These are phyloP conservation scores for Thamnophis sirtalis DNA, from an alignment of 2,113 vertebrate species.

Conservation along the genomic window DNA sequence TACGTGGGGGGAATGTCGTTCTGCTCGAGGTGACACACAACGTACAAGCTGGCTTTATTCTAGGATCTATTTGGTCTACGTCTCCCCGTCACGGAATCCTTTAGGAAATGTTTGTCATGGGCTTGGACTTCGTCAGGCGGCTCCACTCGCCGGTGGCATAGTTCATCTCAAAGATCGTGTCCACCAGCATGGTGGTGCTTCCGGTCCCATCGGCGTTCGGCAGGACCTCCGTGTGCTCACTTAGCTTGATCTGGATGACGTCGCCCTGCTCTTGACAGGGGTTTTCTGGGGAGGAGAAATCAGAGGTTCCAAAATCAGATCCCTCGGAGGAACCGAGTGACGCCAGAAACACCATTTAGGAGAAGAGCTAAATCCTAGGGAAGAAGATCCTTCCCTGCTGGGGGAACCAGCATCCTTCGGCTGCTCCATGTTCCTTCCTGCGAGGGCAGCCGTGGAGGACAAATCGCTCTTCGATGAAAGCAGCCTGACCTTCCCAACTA, in stretches of 20 bases:
- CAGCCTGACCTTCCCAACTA: not conserved
- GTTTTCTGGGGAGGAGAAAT: slow-evolving; percentile 80
- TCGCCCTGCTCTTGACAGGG: slow-evolving; percentile 98
- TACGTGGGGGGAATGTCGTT: slow-evolving; percentile 48
- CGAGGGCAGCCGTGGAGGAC: not conserved
- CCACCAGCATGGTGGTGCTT: slow-evolving; percentile 98
- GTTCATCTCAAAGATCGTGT: slow-evolving; percentile 99
- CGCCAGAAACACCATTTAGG: rapidly evolving
- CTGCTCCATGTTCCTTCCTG: not conserved
- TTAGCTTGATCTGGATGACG: slow-evolving; percentile 98
- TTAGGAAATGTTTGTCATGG: slow-evolving; percentile 93
- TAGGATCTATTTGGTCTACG: slow-evolving; percentile 48
- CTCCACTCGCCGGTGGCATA: slow-evolving; percentile 99
- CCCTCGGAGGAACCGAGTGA: not conserved
- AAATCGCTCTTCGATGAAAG: no score
- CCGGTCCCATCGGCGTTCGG: slow-evolving; percentile 94
- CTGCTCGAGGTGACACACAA: slow-evolving; percentile 45
- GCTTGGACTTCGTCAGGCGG: slow-evolving; percentile 98
- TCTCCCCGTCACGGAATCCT: slow-evolving; percentile 31
- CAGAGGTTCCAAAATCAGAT: not conserved
- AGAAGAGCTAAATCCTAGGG: no score
- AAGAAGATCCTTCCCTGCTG: not conserved
- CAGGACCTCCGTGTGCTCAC: slow-evolving; percentile 93
- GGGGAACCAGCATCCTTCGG: rapidly evolving
- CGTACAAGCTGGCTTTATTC: slow-evolving; percentile 45